Evolutionary conservation across 2,797 vertebrate species (phyloP).

Genomic region (Pelobates cultripes): DNA sequence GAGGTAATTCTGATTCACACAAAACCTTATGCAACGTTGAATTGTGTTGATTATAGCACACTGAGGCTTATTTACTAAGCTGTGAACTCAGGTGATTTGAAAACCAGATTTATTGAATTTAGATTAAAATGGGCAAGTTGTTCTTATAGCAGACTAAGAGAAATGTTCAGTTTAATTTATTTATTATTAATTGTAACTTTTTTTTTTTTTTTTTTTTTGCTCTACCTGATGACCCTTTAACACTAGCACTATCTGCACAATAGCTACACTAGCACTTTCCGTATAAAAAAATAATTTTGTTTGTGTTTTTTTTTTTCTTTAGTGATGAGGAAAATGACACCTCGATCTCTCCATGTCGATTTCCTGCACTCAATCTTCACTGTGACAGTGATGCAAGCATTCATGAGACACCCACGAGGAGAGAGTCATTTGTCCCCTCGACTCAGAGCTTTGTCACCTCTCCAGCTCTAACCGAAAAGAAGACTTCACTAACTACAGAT

Average conservation of each 20-base stretch:
- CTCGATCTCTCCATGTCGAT: neutral
- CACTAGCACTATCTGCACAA: no score
- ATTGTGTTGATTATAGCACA: neutral
- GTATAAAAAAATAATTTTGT: neutral
- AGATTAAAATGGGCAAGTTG: no score
- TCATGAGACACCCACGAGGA: slow-evolving; percentile 5
- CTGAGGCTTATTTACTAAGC: no score
- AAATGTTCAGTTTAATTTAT: no score
- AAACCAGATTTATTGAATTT: no score
- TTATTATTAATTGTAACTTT: no score
- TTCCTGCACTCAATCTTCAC: slow-evolving; percentile 23
- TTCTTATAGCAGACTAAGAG: no score
- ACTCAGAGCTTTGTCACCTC: neutral
- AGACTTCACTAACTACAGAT: neutral
- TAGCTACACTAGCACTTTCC: no score
- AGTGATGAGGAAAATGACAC: slow-evolving; percentile 46
- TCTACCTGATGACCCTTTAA: no score
- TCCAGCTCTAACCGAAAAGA: neutral
- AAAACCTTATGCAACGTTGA: neutral
- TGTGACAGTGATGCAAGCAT: slow-evolving; percentile 31
- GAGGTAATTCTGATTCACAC: slow-evolving; percentile 58
- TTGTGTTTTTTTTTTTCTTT: neutral
- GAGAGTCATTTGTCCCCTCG: neutral
- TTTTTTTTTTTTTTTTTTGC: no score
- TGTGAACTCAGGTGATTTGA: no score